Base-by-base conservation (phyloP, 1,140 invertebrate genomes). In the Drosophila orena region DNA sequence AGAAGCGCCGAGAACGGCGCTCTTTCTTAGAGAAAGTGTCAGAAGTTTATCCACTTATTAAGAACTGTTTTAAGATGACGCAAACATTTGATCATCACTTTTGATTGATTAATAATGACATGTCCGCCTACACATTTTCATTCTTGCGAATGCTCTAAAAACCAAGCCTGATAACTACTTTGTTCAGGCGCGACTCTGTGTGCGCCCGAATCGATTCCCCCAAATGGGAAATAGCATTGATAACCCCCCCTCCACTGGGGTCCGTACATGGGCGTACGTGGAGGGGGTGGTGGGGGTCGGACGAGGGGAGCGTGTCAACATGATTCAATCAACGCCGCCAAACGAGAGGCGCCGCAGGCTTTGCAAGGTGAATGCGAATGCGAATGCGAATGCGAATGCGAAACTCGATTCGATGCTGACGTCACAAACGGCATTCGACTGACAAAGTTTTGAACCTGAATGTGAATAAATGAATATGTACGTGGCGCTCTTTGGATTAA, bases 391-490 rank as follows among this genome's bases (percentile, higher is more conserved):
- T 44, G 40, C 46, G 62, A 69, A 40, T 38, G 40, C 12, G 50
- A 69, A 68, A 46, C 62, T 69, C 22, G 22, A 27, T 53, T 56
- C 47, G 20, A 30, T 42, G 52, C 60, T 89, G 79, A 89, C 83
- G 83, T 86, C 79, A 86, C 75, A 74, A 83, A 62, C 73, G 83
- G 60, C 83, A 88, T 86, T 86, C 83, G 81, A 52, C 34, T 60
- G 42, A 38, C 50, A 74, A 74, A 56, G 50, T 47, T 62, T 46
- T 20, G 4, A 64, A 35, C 35, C 22, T 24, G 58, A 64, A 70
- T 20, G 14, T 57, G 35, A 69, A 69, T 70, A 49, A 73, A 30
- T 55, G 69, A 52, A 71, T 22, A 12, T 44, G 40, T 47, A 66
- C 65, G 7, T 30, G 3, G 1, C 30, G 6, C 20, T 58, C n/a